Conservation (phyloP, 1,140 invertebrate species). For the Drosophila albomicans region DNA sequence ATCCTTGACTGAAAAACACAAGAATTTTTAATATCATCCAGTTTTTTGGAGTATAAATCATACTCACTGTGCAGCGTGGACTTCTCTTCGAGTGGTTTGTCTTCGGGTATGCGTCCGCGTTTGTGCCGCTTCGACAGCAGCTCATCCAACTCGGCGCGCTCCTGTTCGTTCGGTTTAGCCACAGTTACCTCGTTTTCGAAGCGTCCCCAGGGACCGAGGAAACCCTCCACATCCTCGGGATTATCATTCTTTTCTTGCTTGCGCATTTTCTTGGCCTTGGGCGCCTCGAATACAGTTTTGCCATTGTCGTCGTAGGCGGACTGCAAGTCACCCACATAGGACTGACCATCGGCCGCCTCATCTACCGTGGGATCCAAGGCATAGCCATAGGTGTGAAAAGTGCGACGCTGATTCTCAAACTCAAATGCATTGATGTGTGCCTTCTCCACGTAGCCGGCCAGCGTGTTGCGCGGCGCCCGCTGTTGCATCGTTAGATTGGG, state of each 20-base stretch:
- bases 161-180: slow-evolving; percentile 95
- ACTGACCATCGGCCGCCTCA: slow-evolving; percentile 87
- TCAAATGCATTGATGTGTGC: slow-evolving; percentile 98
- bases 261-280: slow-evolving; percentile 92
- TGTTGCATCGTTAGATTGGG: slow-evolving; percentile 96
- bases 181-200: slow-evolving; percentile 96
- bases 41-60: background rate
- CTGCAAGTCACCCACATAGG: slow-evolving; percentile 89
- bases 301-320: slow-evolving; percentile 88
- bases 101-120: slow-evolving; percentile 91
- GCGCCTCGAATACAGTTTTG: slow-evolving; percentile 96
- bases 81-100: slow-evolving; percentile 97
- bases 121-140: slow-evolving; percentile 96
- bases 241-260: slow-evolving; percentile 96
- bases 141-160: slow-evolving; percentile 96
- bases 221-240: slow-evolving; percentile 96
- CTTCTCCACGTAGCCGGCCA: slow-evolving; percentile 97
- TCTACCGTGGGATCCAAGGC: slow-evolving; percentile 97
- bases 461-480: slow-evolving; percentile 94
- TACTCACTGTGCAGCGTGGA: slow-evolving; percentile 96
- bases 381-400: slow-evolving; percentile 98
- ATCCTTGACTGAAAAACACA: slow-evolving; percentile 92
- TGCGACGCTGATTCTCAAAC: slow-evolving; percentile 98
- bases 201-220: slow-evolving; percentile 98
- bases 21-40: background rate